Evolutionary conservation across 2,113 vertebrate species (phyloP).

Genomic region (Dromas ardeola): DNA sequence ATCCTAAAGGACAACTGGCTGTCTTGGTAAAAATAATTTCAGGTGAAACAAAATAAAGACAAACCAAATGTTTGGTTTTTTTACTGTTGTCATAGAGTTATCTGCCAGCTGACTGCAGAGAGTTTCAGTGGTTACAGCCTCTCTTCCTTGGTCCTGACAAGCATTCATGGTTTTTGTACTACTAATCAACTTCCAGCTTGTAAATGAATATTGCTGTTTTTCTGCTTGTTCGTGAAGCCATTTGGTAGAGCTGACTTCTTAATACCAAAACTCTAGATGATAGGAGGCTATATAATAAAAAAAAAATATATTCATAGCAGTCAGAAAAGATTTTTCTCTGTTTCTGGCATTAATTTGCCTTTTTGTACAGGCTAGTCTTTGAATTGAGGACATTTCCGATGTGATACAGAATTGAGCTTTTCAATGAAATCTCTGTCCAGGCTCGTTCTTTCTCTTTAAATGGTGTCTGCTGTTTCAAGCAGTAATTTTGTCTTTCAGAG

Average conservation of each 20-base stretch:
- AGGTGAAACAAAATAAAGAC: constrained; percentile 26
- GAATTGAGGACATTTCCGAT: not conserved
- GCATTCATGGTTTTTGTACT: not conserved
- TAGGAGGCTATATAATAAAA: not conserved
- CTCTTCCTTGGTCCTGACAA: not conserved
- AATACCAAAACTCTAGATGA: not conserved
- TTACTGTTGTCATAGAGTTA: constrained; percentile 21
- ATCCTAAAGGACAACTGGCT: not conserved
- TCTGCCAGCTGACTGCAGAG: constrained; percentile 23
- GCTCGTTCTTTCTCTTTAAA: constrained; percentile 43
- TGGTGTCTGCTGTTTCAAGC: constrained; percentile 23
- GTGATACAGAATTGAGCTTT: constrained; percentile 23
- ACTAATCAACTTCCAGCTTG: constrained; percentile 11
- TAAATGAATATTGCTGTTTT: constrained; percentile 27
- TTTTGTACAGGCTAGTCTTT: constrained; percentile 5
- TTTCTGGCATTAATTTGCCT: constrained; percentile 32
- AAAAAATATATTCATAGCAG: not conserved
- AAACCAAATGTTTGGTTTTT: not conserved
- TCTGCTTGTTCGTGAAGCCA: not conserved
- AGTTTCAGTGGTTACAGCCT: not conserved
- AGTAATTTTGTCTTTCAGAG: constrained; percentile 31
- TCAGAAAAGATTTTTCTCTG: not conserved
- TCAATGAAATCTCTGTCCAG: constrained; percentile 52
- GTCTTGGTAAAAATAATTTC: constrained; percentile 27
- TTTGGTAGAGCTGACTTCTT: not conserved